phyloP scores from a whole-genome alignment of 1,140 invertebrate genomes.

The Eciton burchellii region DNA sequence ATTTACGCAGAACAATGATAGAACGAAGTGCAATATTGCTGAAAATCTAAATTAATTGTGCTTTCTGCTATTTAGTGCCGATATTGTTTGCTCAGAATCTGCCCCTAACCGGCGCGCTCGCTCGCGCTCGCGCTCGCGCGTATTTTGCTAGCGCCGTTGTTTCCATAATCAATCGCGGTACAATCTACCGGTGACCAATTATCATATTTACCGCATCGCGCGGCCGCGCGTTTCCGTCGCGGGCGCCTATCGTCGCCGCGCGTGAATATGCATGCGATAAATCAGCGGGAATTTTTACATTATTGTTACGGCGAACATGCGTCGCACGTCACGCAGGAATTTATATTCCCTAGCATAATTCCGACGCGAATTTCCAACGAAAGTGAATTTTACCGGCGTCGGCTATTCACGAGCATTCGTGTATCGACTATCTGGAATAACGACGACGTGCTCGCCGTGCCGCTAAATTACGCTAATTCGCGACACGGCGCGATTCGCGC shows the following conservation, averaged over 20 bases:
- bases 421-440: neutral
- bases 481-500: neutral
- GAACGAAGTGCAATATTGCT: constrained; percentile 47
- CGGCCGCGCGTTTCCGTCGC: neutral
- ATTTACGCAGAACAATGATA: constrained; percentile 57
- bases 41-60: constrained; percentile 59
- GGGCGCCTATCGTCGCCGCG: neutral
- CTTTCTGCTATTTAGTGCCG: constrained; percentile 50
- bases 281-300: neutral
- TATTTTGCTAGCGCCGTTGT: constrained; percentile 18
- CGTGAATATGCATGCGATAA: neutral
- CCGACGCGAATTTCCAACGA: neutral
- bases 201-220: constrained; percentile 16
- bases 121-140: neutral
- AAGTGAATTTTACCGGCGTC: neutral
- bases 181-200: constrained; percentile 25
- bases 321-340: neutral
- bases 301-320: neutral
- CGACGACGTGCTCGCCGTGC: neutral
- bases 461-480: neutral
- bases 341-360: neutral
- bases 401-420: neutral
- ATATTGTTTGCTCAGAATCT: constrained; percentile 41
- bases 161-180: constrained; percentile 41
- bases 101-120: neutral